A percentile compares a stretch with the other conserved stretches of the same genome.
phyloP scores from a whole-genome alignment of 1,140 invertebrate species.

The Euwallacea similis region DNA sequence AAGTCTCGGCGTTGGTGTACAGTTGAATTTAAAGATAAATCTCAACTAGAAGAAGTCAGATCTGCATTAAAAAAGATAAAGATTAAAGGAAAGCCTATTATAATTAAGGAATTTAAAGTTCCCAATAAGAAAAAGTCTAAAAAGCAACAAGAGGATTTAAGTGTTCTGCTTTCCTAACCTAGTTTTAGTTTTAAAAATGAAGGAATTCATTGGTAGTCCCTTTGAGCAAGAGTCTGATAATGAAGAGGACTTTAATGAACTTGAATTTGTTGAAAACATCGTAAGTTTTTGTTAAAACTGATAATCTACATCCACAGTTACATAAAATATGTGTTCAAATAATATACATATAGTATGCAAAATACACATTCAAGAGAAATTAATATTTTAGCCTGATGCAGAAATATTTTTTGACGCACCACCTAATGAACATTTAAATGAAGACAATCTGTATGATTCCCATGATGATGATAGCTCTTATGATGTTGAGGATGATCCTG shows the following conservation, averaged over 20 bases:
- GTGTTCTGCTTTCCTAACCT: slow-evolving; percentile 8
- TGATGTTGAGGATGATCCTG: no score
- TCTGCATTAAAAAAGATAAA: slow-evolving; percentile 15
- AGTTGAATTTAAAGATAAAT: slow-evolving; percentile 30
- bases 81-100: slow-evolving; percentile 26
- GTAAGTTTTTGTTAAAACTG: background rate
- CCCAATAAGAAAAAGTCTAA: background rate
- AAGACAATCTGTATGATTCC: no score
- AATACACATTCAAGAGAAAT: no score
- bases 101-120: slow-evolving; percentile 15
- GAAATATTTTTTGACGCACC: no score
- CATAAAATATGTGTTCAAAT: no score
- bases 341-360: no score
- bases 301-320: no score
- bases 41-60: slow-evolving; percentile 16
- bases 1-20: slow-evolving; percentile 41
- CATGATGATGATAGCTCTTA: no score
- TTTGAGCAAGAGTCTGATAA: slow-evolving; percentile 14
- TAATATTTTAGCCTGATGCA: no score
- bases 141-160: slow-evolving; percentile 3
- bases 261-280: slow-evolving; percentile 6
- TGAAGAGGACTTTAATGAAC: background rate
- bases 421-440: no score
- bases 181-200: slow-evolving; percentile 8
- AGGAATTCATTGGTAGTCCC: slow-evolving; percentile 29